Conservation (phyloP, 2,888 invertebrate species). For the Neria commutata region DNA sequence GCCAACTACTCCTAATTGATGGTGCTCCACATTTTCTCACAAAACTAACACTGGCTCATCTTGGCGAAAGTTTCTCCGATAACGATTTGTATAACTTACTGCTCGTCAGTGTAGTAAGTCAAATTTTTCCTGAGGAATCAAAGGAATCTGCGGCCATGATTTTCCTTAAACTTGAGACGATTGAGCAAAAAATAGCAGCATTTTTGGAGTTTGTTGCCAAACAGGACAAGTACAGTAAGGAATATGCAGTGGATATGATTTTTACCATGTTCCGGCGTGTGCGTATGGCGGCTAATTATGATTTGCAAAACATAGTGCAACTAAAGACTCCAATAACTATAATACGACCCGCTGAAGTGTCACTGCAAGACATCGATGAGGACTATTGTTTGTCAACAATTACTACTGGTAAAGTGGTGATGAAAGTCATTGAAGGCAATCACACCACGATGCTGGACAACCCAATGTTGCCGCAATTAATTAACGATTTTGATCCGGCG, state of each 20-base stretch:
- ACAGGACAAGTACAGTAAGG: slow-evolving; percentile 57
- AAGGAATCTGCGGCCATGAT: slow-evolving; percentile 54
- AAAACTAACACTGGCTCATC: slow-evolving; percentile 53
- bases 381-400: slow-evolving; percentile 71
- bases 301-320: slow-evolving; percentile 56
- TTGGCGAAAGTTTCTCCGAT: slow-evolving; percentile 48
- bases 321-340: slow-evolving; percentile 68
- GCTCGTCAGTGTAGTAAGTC: slow-evolving; percentile 45
- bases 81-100: slow-evolving; percentile 52
- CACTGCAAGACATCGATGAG: slow-evolving; percentile 65
- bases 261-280: slow-evolving; percentile 65
- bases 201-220: slow-evolving; percentile 63
- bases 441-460: slow-evolving; percentile 74
- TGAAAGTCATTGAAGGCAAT: slow-evolving; percentile 74
- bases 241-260: slow-evolving; percentile 61
- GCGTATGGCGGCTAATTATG: slow-evolving; percentile 64
- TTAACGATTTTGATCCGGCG: slow-evolving; percentile 64
- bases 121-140: slow-evolving; percentile 55
- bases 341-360: slow-evolving; percentile 69
- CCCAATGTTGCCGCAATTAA: slow-evolving; percentile 68
- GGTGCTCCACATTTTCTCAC: slow-evolving; percentile 78
- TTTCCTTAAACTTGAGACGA: slow-evolving; percentile 65
- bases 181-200: slow-evolving; percentile 66
- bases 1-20: slow-evolving; percentile 77
- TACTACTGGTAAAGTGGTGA: slow-evolving; percentile 66